Base-by-base conservation (phyloP, 2,797 vertebrate genomes). In the Smutsia temminckii region DNA sequence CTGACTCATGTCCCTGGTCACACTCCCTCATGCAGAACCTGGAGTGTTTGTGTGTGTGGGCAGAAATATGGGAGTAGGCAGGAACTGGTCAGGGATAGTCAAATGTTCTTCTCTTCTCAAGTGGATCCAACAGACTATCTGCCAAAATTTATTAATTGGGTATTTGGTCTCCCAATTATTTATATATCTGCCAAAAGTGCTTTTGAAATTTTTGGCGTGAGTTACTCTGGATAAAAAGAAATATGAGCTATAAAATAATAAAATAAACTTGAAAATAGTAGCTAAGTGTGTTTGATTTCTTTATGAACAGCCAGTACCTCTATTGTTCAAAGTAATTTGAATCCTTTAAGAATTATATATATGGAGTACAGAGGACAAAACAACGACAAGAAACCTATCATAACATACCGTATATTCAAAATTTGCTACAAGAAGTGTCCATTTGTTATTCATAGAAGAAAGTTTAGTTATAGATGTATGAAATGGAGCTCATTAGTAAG, bases 121-220 rank as follows among this genome's bases (percentile, higher is more conserved):
- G 97, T 53, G 11, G 84, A 94, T 98, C 96, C 97, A 98, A 98
- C 97, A 81, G 9, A 20, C 95, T 96, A 95, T 79, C 84, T 97
- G 97, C 98, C 97, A 98, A 97, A 97, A 97, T 97, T 84, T 93
- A 96, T 95, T 98, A 98, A 98, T 98, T 98, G 96, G 81, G 18
- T 93, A 95, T 95, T 94, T 93, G 97, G 79, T 94, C n/a, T 97
- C 95, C 91, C 97, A 97, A 98, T 97, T 97, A 98, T 98, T 98
- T 98, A 97, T 92, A 69, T 97, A 51, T 92, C 98, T 98, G 97
- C 97, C 98, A 98, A 96, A 97, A 97, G 46, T 74, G 46, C 90
- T 98, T 97, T 97, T 97, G 93, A 97, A 98, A 97, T 94, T 94
- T 97, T 98, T 98, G 98, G 98, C 98, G 94, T 79, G 64, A 55